A percentile compares a stretch with the other conserved stretches of the same genome.
Evolutionary conservation across 2,888 invertebrate genomes (phyloP).

Genomic region (Rugalucina vietnamica): DNA sequence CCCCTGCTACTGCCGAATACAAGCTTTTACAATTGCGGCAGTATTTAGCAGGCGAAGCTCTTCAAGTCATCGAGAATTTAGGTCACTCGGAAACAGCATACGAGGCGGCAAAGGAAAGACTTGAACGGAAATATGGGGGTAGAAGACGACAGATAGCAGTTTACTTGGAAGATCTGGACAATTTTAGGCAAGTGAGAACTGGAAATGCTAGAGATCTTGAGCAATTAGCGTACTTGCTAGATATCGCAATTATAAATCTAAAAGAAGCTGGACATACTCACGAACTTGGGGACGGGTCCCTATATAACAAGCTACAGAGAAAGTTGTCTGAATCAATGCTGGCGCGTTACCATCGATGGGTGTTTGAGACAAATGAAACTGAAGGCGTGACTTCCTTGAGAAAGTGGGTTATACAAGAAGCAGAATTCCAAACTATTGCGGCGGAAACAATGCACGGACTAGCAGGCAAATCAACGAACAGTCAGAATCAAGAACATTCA

Average conservation of each 20-base stretch:
- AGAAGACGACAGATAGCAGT: slow-evolving; percentile 19
- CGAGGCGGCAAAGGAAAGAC: slow-evolving; percentile 23
- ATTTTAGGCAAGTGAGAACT: slow-evolving; percentile 6
- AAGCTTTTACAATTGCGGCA: slow-evolving; percentile 33
- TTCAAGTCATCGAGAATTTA: slow-evolving; percentile 13
- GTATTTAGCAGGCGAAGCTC: slow-evolving; percentile 31
- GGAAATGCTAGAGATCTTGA: slow-evolving; percentile 19
- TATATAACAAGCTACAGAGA: slow-evolving; percentile 23
- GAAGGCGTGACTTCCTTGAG: slow-evolving; percentile 15
- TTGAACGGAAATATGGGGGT: slow-evolving; percentile 24
- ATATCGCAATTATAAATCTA: slow-evolving; percentile 27
- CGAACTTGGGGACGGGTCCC: slow-evolving; percentile 27
- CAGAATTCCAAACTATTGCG: slow-evolving; percentile 34
- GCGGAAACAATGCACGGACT: slow-evolving; percentile 20
- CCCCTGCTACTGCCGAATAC: no score
- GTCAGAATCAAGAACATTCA: not conserved
- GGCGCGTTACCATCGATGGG: slow-evolving; percentile 34
- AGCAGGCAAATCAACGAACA: not conserved
- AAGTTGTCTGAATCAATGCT: no score
- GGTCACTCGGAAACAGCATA: slow-evolving; percentile 24
- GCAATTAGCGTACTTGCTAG: no score
- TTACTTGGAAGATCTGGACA: slow-evolving; percentile 43
- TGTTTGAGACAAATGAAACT: slow-evolving; percentile 23
- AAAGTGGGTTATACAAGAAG: slow-evolving; percentile 28
- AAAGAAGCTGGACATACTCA: slow-evolving; percentile 15